phyloP scores from a whole-genome alignment of 2,888 invertebrate species.

The Lepidocyrtinus sp. region DNA sequence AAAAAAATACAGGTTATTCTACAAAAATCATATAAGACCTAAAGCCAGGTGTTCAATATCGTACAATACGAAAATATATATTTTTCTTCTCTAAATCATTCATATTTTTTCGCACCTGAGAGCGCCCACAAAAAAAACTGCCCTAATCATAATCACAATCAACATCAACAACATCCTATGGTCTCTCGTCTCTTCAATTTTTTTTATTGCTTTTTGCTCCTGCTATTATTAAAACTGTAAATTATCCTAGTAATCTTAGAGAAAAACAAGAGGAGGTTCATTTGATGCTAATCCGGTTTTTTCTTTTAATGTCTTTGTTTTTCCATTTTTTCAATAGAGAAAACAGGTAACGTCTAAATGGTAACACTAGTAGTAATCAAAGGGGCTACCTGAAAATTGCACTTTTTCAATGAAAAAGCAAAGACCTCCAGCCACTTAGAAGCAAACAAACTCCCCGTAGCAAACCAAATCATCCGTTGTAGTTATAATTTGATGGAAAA shows the following conservation, averaged over 20 bases:
- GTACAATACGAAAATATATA: background rate
- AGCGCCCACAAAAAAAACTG: background rate
- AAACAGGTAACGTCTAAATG: background rate
- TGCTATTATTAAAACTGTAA: conserved; percentile 12
- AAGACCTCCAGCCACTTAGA: too few species aligned
- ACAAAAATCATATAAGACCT: background rate
- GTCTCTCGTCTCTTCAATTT: background rate
- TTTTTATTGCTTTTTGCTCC: background rate
- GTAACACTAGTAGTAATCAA: too few species aligned
- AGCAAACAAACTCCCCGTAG: background rate
- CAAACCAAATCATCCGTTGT: background rate
- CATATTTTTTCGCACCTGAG: conserved; percentile 5
- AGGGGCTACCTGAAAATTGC: too few species aligned
- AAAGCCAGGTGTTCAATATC: background rate
- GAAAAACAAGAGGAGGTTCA: background rate
- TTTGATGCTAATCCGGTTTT: conserved; percentile 1
- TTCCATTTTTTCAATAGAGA: background rate
- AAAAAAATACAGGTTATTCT: conserved; percentile 12
- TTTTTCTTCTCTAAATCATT: background rate
- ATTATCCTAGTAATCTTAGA: background rate
- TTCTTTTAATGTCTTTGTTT: conserved; percentile 10
- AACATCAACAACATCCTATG: background rate
- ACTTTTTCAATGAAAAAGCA: too few species aligned
- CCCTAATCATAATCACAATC: background rate
- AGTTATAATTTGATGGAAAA: background rate